Percentiles rank a stretch among this genome's conserved stretches.
Evolutionary conservation across 2,113 vertebrate genomes (phyloP).

Genomic region (Atrichornis clamosus): DNA sequence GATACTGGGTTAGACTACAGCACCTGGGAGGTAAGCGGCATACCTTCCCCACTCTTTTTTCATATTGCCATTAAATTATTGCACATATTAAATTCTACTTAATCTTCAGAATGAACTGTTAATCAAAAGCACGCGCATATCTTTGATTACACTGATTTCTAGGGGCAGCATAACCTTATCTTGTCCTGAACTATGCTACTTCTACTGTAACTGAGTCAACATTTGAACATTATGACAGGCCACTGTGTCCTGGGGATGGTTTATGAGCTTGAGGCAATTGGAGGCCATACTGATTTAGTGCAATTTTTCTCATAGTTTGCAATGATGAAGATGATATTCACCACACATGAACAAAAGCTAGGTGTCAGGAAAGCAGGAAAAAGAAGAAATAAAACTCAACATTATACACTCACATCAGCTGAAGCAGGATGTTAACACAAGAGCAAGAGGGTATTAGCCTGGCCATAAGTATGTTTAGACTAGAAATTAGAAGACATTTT

Average conservation of each 20-base stretch:
- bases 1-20: not conserved
- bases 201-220: not conserved
- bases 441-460: not conserved
- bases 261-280: not conserved
- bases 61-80: not conserved
- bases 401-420: not conserved
- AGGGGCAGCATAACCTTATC: not conserved
- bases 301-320: not conserved
- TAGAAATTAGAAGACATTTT: not conserved
- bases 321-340: not conserved
- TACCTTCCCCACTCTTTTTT: not conserved
- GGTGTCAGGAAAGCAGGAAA: not conserved
- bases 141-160: not conserved
- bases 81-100: not conserved
- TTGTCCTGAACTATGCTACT: not conserved
- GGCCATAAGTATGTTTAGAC: not conserved
- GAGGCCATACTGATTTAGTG: not conserved
- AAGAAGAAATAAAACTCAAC: not conserved
- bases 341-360: not conserved
- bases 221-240: not conserved
- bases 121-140: not conserved
- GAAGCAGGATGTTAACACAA: not conserved
- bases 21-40: not conserved
- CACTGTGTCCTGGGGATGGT: not conserved
- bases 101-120: not conserved